phyloP scores from a whole-genome alignment of 2,113 vertebrate species.

The Podarcis cretensis region DNA sequence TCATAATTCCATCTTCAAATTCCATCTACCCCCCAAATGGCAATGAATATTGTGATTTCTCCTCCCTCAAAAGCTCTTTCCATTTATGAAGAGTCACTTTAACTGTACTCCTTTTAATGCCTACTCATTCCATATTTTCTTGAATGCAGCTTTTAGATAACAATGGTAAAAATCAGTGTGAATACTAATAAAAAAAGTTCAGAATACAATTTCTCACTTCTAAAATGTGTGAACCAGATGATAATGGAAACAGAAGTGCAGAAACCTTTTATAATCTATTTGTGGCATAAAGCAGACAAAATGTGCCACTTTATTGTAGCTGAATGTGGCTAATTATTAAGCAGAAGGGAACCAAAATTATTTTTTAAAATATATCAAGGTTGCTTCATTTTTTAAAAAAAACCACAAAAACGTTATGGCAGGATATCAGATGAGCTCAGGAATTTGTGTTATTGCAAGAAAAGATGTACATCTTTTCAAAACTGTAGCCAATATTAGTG shows the following conservation, averaged over 20 bases:
- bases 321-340: constrained; percentile 15
- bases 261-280: constrained; percentile 20
- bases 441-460: constrained; percentile 18
- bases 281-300: constrained; percentile 19
- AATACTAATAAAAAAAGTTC: constrained; percentile 15
- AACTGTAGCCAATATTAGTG: constrained; percentile 17
- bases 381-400: not conserved
- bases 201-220: constrained; percentile 22
- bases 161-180: constrained; percentile 33
- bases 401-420: not conserved
- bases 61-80: not conserved
- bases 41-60: not conserved
- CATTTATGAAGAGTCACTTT: not conserved
- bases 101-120: not conserved
- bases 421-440: not conserved
- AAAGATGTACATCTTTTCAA: constrained; percentile 1
- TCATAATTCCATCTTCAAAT: not conserved
- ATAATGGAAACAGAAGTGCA: constrained; percentile 13
- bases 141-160: constrained; percentile 23
- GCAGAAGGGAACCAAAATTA: constrained; percentile 6
- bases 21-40: not conserved
- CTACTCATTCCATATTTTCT: constrained; percentile 3
- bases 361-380: not conserved
- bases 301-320: constrained; percentile 30
- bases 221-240: constrained; percentile 22